Percentiles rank a stretch among this genome's conserved stretches.
These are phyloP conservation scores for Montifringilla adamsi DNA, from an alignment of 2,113 vertebrate genomes.

Conservation along the genomic window DNA sequence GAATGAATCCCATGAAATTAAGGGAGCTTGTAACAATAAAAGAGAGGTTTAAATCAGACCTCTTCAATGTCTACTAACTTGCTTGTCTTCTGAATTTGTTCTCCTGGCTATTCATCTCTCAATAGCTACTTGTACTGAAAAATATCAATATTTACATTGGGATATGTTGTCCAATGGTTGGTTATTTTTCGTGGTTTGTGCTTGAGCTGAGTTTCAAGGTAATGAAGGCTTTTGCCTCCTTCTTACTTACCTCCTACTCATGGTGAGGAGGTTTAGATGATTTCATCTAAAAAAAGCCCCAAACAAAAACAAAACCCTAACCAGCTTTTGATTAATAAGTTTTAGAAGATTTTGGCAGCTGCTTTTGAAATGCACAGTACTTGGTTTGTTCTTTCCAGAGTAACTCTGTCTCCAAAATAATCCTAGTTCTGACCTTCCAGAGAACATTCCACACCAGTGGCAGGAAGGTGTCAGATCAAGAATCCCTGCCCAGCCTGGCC, in stretches of 20 bases:
- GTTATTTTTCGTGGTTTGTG: conserved; percentile 46
- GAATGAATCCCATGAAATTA: neutral
- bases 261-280: neutral
- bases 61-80: conserved; percentile 40
- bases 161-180: neutral
- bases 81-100: conserved; percentile 55
- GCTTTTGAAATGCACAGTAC: neutral
- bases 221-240: neutral
- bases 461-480: neutral
- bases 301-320: neutral
- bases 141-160: conserved; percentile 40
- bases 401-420: neutral
- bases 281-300: neutral
- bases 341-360: neutral
- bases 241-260: neutral
- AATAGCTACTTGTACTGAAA: conserved; percentile 60
- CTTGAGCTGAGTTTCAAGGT: conserved; percentile 23
- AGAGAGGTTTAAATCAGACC: neutral
- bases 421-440: neutral
- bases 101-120: conserved; percentile 47
- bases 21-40: neutral
- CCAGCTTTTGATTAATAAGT: neutral
- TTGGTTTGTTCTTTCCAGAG: neutral
- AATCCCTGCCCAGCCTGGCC: neutral
- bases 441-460: neutral